Conservation (phyloP, 2,113 vertebrate species). For the Anseranas semipalmata region DNA sequence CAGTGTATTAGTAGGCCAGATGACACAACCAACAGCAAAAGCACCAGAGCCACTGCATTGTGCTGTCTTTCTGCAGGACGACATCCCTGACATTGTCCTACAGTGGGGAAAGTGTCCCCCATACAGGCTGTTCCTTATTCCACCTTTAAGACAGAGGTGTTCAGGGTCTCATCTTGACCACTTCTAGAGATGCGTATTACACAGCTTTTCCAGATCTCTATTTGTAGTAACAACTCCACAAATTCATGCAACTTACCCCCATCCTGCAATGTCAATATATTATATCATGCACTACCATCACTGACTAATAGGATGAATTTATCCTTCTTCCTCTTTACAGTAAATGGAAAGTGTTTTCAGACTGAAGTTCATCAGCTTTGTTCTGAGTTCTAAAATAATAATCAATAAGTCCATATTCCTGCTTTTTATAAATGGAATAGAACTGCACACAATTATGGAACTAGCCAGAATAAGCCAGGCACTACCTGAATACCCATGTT, state of each 20-base stretch:
- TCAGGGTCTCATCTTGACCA: background rate
- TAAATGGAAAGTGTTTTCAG: background rate
- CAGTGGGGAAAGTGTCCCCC: background rate
- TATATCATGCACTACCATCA: background rate
- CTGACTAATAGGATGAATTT: conserved; percentile 18
- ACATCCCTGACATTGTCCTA: background rate
- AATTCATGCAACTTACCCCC: background rate
- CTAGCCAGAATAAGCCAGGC: background rate
- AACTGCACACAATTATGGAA: background rate
- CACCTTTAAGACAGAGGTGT: background rate
- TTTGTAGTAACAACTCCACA: background rate
- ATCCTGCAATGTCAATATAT: background rate
- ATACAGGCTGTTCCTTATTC: background rate
- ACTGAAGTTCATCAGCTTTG: conserved; percentile 20
- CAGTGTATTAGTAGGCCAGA: background rate
- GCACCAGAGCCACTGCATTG: background rate
- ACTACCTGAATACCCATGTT: background rate
- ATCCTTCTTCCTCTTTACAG: conserved; percentile 3
- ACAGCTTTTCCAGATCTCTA: background rate
- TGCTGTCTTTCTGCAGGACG: background rate
- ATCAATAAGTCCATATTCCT: conserved; percentile 5
- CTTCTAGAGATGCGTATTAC: background rate
- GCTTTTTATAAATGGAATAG: background rate
- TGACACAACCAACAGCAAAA: background rate
- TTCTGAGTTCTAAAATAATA: background rate